A percentile compares a stretch with the other conserved stretches of the same genome.
phyloP scores from a whole-genome alignment of 1,140 invertebrate genomes.

The Homalodisca vitripennis region DNA sequence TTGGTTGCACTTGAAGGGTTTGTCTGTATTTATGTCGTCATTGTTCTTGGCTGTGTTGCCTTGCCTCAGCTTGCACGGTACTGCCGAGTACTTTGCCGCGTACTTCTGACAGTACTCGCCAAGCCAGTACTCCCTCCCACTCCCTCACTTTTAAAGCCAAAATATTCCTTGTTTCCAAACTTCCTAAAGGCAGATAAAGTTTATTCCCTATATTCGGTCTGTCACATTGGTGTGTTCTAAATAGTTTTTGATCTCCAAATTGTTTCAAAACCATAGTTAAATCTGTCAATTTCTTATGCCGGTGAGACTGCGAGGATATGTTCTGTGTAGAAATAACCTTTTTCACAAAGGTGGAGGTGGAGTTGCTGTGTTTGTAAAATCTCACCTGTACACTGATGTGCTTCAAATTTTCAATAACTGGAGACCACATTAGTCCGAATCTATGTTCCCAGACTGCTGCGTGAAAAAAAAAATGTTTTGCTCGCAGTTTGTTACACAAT shows the following conservation, averaged over 20 bases:
- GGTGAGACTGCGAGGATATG: not conserved
- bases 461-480: not conserved
- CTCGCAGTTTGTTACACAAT: not conserved
- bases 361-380: slow-evolving; percentile 1
- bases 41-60: too few relatives aligned
- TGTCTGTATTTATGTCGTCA: too few relatives aligned
- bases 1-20: too few relatives aligned
- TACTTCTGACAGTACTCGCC: too few relatives aligned
- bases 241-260: not conserved
- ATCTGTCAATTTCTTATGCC: not conserved
- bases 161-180: not conserved
- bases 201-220: not conserved
- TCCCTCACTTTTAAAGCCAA: not conserved
- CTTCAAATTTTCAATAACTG: not conserved
- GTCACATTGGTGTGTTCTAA: not conserved
- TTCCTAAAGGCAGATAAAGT: not conserved
- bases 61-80: too few relatives aligned
- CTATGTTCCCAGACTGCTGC: not conserved
- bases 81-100: too few relatives aligned
- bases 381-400: not conserved
- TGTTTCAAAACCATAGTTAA: not conserved
- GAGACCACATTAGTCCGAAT: not conserved
- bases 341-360: not conserved
- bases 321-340: not conserved
- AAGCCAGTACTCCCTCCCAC: too few relatives aligned